Conservation (phyloP, 1,140 invertebrate species). For the Lepidurus apus region DNA sequence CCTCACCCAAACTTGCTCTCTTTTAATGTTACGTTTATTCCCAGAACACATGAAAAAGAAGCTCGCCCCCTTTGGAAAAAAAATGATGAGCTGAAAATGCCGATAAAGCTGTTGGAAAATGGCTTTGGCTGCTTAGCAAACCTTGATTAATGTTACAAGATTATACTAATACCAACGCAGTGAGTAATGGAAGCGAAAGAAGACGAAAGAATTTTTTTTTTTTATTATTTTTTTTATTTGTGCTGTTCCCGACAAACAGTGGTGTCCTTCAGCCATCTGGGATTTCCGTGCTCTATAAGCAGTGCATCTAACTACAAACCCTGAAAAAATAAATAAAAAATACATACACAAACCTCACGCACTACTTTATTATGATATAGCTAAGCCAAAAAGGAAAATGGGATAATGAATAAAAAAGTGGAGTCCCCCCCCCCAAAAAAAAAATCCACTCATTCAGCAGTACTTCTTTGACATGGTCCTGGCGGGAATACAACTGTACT, state of each 20-base stretch:
- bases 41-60: not conserved
- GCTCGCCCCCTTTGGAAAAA: not conserved
- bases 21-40: not conserved
- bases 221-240: not conserved
- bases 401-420: no score
- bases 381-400: no score
- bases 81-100: not conserved
- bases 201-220: not conserved
- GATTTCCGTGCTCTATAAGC: not conserved
- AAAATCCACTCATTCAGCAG: no score
- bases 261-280: not conserved
- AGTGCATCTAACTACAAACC: not conserved
- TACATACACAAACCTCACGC: no score
- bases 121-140: slow-evolving; percentile 18
- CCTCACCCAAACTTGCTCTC: not conserved
- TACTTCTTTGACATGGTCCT: no score
- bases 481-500: no score
- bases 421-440: no score
- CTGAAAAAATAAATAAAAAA: no score
- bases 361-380: no score
- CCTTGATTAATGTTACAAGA: slow-evolving; percentile 12
- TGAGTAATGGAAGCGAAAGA: not conserved
- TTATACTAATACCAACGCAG: not conserved
- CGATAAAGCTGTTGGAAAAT: not conserved
- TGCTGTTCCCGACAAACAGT: not conserved